Percentiles rank a stretch among this genome's conserved stretches.
Conservation (phyloP, 2,888 invertebrate species). For the Andrena bucephala region DNA sequence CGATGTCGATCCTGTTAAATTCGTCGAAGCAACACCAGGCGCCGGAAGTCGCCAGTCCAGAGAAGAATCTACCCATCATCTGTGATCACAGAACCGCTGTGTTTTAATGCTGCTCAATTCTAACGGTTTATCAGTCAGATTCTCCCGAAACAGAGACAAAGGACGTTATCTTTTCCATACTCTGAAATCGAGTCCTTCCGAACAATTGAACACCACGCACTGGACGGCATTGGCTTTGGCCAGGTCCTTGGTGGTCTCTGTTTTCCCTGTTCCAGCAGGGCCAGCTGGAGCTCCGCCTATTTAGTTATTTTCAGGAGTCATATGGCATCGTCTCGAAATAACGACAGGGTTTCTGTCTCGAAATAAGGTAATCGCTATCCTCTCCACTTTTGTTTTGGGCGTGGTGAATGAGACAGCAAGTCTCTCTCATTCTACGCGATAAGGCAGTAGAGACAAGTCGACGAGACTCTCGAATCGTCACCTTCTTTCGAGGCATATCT, state of each 20-base stretch:
- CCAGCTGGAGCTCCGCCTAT: constrained; percentile 95
- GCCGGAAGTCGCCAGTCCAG: constrained; percentile 95
- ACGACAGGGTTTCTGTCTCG: too few species aligned
- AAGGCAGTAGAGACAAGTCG: too few species aligned
- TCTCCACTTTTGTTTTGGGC: too few species aligned
- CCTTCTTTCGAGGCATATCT: too few species aligned
- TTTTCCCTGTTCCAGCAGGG: constrained; percentile 95
- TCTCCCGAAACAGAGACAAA: neutral
- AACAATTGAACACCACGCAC: constrained; percentile 97
- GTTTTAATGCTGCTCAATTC: neutral
- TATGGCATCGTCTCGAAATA: too few species aligned
- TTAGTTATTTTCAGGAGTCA: neutral
- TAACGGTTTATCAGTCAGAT: neutral
- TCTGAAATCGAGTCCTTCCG: constrained; percentile 90
- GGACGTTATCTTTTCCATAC: constrained; percentile 72
- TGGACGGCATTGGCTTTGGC: constrained; percentile 95
- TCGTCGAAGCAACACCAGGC: constrained; percentile 98
- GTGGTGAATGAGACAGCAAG: too few species aligned
- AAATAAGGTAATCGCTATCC: too few species aligned
- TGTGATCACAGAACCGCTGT: constrained; percentile 76
- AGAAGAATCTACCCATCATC: constrained; percentile 97
- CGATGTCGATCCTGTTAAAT: constrained; percentile 96
- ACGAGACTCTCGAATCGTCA: too few species aligned
- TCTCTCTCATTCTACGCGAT: too few species aligned
- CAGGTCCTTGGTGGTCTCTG: constrained; percentile 95